A percentile compares a stretch with the other conserved stretches of the same genome.
These are phyloP conservation scores for Lypha dubia DNA, from an alignment of 2,888 invertebrate species.

Conservation along the genomic window DNA sequence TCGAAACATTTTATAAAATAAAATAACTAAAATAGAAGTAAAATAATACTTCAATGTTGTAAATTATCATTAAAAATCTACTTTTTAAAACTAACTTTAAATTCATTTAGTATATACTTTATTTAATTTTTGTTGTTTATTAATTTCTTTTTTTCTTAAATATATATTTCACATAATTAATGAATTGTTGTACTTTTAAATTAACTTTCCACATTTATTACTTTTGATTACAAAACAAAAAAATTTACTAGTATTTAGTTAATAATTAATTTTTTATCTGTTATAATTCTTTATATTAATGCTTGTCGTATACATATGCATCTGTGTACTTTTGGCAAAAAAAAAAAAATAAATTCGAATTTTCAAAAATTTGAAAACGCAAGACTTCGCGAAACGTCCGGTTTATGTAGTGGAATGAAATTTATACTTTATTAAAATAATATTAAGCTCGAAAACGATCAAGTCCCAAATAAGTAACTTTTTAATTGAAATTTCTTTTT, in stretches of 20 bases:
- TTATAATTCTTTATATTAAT: slow-evolving; percentile 6
- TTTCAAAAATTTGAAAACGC: too few relatives aligned
- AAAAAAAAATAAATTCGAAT: too few relatives aligned
- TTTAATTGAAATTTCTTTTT: too few relatives aligned
- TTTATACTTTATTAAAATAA: too few relatives aligned
- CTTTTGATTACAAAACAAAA: not conserved
- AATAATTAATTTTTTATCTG: slow-evolving; percentile 3
- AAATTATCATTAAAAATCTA: slow-evolving; percentile 23
- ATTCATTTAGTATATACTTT: not conserved
- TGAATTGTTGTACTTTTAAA: slow-evolving; percentile 38
- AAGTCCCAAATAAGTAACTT: too few relatives aligned
- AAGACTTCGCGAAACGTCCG: too few relatives aligned
- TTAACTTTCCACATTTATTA: not conserved
- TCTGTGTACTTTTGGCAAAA: slow-evolving; percentile 8
- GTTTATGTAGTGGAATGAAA: too few relatives aligned
- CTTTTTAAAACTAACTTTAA: slow-evolving; percentile 14
- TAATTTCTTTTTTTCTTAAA: not conserved
- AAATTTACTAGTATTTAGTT: slow-evolving; percentile 6
- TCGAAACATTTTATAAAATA: slow-evolving; percentile 1
- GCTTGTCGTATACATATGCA: not conserved
- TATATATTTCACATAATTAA: not conserved
- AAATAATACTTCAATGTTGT: slow-evolving; percentile 20
- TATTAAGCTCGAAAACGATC: too few relatives aligned
- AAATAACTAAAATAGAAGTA: slow-evolving; percentile 1
- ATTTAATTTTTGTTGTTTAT: slow-evolving; percentile 24